Conservation (phyloP, 2,797 vertebrate species). For the Bradypodion pumilum region DNA sequence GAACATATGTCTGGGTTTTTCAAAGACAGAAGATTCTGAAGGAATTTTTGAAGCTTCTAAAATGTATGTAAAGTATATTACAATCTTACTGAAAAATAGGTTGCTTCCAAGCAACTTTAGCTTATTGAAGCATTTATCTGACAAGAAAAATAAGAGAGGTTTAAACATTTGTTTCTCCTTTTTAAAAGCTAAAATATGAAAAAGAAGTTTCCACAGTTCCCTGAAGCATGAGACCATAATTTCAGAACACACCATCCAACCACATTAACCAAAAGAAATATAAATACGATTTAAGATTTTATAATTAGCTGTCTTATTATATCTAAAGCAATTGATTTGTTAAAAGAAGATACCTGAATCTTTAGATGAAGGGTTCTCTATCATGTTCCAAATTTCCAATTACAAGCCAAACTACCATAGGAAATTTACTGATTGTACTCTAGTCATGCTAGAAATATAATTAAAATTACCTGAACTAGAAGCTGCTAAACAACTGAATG, state of each 20-base stretch:
- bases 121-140: constrained; percentile 1
- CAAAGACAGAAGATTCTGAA: neutral
- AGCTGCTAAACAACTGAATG: constrained; percentile 52
- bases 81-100: neutral
- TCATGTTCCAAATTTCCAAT: constrained; percentile 34
- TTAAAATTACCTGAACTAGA: constrained; percentile 58
- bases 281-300: constrained; percentile 5
- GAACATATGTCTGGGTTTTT: neutral
- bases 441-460: constrained; percentile 51
- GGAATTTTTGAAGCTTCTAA: neutral
- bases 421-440: constrained; percentile 54
- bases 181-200: neutral
- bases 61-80: neutral
- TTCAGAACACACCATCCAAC: constrained; percentile 15
- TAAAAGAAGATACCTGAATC: constrained; percentile 10
- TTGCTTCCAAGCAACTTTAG: neutral
- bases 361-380: constrained; percentile 31
- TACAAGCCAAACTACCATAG: constrained; percentile 34
- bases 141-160: constrained; percentile 24
- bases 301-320: constrained; percentile 29
- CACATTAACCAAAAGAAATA: neutral
- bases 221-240: constrained; percentile 34
- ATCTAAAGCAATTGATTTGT: constrained; percentile 10
- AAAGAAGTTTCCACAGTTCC: neutral
- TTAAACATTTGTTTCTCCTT: constrained; percentile 11